Conservation (phyloP, 2,797 vertebrate species). For the Discoglossus pictus region DNA sequence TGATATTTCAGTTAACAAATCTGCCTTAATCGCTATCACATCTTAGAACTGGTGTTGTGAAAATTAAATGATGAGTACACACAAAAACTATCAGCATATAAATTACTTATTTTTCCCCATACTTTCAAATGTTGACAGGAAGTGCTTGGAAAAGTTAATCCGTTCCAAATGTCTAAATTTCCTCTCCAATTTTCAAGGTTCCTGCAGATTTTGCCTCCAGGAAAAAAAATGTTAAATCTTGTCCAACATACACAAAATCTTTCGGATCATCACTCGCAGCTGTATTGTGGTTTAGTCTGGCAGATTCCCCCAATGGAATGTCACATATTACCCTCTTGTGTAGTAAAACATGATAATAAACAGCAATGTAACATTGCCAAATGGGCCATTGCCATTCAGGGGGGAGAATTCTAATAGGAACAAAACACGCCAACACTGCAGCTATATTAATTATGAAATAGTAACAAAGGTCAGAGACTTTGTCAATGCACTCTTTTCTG, state of each 20-base stretch:
- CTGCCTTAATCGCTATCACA: too few species aligned
- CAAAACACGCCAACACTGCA: background rate
- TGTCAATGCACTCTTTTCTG: background rate
- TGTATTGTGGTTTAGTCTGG: slow-evolving; percentile 22
- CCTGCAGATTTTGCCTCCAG: slow-evolving; percentile 22
- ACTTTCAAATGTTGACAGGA: slow-evolving; percentile 1
- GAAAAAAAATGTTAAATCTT: slow-evolving; percentile 1
- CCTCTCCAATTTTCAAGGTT: slow-evolving; percentile 23
- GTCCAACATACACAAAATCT: slow-evolving; percentile 22
- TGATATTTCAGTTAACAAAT: too few species aligned
- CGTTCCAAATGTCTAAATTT: slow-evolving; percentile 31
- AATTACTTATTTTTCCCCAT: slow-evolving; percentile 17
- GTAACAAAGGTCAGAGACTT: background rate
- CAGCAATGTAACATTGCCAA: slow-evolving; percentile 1
- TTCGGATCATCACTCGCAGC: slow-evolving; percentile 15
- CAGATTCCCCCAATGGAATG: slow-evolving; percentile 2
- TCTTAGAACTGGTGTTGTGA: too few species aligned
- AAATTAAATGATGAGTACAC: too few species aligned
- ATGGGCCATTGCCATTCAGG: background rate
- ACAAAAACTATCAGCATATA: slow-evolving; percentile 2
- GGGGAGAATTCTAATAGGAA: background rate
- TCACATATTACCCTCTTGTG: slow-evolving; percentile 15
- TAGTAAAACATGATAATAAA: slow-evolving; percentile 11
- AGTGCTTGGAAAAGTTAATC: slow-evolving; percentile 16
- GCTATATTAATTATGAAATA: background rate